These are phyloP conservation scores for Erebia aethiops DNA, from an alignment of 2,888 invertebrate species.

Conservation along the genomic window DNA sequence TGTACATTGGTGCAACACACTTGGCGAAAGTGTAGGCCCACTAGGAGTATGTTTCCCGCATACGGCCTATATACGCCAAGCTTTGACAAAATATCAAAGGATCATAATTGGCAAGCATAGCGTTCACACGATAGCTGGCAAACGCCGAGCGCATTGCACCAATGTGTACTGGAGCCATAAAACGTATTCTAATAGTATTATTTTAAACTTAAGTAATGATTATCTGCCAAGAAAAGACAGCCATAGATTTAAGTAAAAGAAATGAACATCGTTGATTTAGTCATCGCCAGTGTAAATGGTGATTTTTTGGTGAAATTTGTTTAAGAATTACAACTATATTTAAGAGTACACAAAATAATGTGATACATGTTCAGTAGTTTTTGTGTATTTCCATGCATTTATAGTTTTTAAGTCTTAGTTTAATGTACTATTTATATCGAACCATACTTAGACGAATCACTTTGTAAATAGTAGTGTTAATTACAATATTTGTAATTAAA, in stretches of 20 bases:
- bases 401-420: slow-evolving; percentile 57
- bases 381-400: slow-evolving; percentile 76
- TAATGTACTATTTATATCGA: slow-evolving; percentile 65
- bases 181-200: slow-evolving; percentile 39
- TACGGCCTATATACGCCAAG: too few species aligned
- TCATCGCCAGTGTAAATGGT: slow-evolving; percentile 35
- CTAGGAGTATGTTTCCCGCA: too few species aligned
- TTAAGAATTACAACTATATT: slow-evolving; percentile 37
- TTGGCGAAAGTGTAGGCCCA: too few species aligned
- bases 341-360: slow-evolving; percentile 74
- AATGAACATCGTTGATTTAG: slow-evolving; percentile 21
- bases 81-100: too few species aligned
- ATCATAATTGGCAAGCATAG: not conserved
- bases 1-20: not conserved
- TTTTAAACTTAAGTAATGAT: slow-evolving; percentile 40
- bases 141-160: not conserved
- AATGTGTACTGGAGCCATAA: slow-evolving; percentile 13
- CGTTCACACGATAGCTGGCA: not conserved
- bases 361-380: slow-evolving; percentile 70
- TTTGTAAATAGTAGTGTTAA: slow-evolving; percentile 77
- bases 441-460: slow-evolving; percentile 64
- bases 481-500: slow-evolving; percentile 78
- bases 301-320: slow-evolving; percentile 25
- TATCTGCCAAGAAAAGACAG: slow-evolving; percentile 64
- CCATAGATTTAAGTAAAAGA: slow-evolving; percentile 50